Evolutionary conservation across 2,797 vertebrate species (phyloP).

Genomic region (Sebastes flavidus): DNA sequence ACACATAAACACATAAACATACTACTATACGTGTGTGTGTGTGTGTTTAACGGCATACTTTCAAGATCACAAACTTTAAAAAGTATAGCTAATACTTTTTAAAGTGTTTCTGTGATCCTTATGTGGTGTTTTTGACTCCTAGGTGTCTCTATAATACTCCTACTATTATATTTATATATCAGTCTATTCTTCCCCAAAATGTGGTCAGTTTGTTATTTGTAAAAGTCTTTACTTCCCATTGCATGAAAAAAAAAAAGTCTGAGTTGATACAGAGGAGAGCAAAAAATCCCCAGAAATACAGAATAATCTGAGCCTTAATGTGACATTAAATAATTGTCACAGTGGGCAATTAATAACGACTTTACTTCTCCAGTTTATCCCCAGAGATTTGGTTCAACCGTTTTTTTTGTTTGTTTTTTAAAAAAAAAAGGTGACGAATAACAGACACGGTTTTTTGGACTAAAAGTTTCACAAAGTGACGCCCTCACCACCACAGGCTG

Average conservation of each 20-base stretch:
- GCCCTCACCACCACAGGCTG: neutral
- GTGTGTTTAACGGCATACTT: no score
- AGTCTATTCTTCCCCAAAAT: neutral
- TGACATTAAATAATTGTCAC: neutral
- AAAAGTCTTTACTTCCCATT: neutral
- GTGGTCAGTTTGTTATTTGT: neutral
- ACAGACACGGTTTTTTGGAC: neutral
- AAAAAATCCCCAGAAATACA: neutral
- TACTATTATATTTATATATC: neutral
- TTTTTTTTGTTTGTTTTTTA: neutral
- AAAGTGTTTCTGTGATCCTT: neutral
- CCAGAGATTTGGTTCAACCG: neutral
- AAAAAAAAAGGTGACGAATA: neutral
- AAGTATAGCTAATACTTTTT: neutral
- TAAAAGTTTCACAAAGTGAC: conserved; percentile 25
- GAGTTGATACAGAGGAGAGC: neutral
- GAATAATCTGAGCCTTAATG: neutral
- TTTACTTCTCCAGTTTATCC: neutral
- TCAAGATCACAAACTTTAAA: no score
- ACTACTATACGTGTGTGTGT: no score
- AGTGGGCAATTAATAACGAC: no score
- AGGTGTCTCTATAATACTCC: neutral
- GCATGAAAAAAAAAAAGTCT: neutral
- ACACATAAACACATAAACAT: no score
- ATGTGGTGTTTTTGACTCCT: neutral